These are phyloP conservation scores for Xenopus borealis DNA, from an alignment of 2,113 vertebrate genomes.

Conservation along the genomic window DNA sequence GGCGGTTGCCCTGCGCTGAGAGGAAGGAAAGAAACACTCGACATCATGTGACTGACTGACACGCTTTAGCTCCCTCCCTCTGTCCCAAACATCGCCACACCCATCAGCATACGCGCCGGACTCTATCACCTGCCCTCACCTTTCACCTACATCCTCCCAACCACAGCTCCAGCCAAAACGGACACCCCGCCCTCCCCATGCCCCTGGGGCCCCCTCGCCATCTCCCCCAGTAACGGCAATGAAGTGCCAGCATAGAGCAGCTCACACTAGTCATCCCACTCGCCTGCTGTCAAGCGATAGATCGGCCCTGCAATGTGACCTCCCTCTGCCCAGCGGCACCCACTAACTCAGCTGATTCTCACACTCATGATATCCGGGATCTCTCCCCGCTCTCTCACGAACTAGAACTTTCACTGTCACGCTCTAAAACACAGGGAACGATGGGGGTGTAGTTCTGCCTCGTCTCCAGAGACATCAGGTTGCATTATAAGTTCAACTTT, in stretches of 20 bases:
- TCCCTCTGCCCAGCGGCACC: background rate
- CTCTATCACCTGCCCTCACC: background rate
- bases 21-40: background rate
- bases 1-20: too few species aligned
- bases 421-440: background rate
- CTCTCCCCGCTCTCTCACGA: background rate
- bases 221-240: background rate
- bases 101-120: background rate
- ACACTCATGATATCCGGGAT: background rate
- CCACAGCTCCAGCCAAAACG: background rate
- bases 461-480: background rate
- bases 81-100: background rate
- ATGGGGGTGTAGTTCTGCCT: background rate
- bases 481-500: background rate
- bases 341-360: background rate
- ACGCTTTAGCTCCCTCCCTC: background rate
- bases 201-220: background rate
- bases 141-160: conserved; percentile 8
- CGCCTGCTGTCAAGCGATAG: background rate
- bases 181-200: background rate
- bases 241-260: too few species aligned
- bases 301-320: background rate
- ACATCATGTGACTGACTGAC: background rate
- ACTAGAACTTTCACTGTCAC: background rate
- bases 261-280: too few species aligned